A percentile compares a stretch with the other conserved stretches of the same genome.
Evolutionary conservation across 2,797 vertebrate genomes (phyloP).

Genomic region (Hoplostethus atlanticus): DNA sequence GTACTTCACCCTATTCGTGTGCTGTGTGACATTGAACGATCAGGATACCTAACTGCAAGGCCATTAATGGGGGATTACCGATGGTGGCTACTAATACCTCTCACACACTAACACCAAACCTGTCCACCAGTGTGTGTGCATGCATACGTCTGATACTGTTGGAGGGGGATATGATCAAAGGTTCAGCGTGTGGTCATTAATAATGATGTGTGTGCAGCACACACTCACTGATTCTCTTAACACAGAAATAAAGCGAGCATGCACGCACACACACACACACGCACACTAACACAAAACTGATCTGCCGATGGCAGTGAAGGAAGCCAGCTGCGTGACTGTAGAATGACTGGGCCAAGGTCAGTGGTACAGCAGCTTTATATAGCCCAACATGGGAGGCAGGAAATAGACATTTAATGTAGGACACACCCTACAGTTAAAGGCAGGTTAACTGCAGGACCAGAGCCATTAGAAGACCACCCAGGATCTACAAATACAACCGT

Average conservation of each 20-base stretch:
- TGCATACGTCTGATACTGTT: not conserved
- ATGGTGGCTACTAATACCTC: constrained; percentile 69
- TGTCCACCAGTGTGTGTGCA: constrained; percentile 40
- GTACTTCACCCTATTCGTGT: constrained; percentile 58
- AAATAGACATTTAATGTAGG: constrained; percentile 86
- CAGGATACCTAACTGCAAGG: constrained; percentile 67
- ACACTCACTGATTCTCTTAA: not conserved
- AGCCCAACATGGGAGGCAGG: constrained; percentile 85
- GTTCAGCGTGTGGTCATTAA: constrained; percentile 10
- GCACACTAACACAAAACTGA: constrained; percentile 34
- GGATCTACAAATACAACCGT: constrained; percentile 81
- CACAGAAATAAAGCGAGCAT: not conserved
- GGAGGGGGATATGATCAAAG: constrained; percentile 34
- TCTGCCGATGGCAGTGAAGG: constrained; percentile 67
- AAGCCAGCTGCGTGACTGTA: constrained; percentile 80
- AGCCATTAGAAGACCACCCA: constrained; percentile 86
- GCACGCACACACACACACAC: constrained; percentile 16
- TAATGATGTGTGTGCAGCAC: constrained; percentile 32
- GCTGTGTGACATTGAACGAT: constrained; percentile 67
- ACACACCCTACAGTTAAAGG: constrained; percentile 86
- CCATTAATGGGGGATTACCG: constrained; percentile 78
- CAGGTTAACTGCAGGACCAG: constrained; percentile 84
- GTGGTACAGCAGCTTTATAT: constrained; percentile 84
- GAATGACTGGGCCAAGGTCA: constrained; percentile 85
- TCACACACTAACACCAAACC: constrained; percentile 66